Conservation (phyloP, 2,797 vertebrate species). For the Ceryle rudis region DNA sequence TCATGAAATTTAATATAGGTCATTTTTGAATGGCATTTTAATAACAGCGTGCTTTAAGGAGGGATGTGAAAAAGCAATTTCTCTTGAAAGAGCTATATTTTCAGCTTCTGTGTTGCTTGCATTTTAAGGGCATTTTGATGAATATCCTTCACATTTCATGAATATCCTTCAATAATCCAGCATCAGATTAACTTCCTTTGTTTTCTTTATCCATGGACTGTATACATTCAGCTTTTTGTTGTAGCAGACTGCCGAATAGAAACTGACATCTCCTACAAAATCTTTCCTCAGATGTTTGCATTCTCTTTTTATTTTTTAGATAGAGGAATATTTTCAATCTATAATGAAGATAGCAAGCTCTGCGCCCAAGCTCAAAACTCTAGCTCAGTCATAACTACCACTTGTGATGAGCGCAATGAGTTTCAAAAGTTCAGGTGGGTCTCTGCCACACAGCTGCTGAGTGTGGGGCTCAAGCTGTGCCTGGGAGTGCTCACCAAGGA, state of each 20-base stretch:
- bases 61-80: neutral
- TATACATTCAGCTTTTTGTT: neutral
- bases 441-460: slow-evolving; percentile 86
- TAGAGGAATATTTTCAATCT: slow-evolving; percentile 86
- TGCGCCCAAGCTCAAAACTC: slow-evolving; percentile 83
- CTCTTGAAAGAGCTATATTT: neutral
- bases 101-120: neutral
- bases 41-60: neutral
- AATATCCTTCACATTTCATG: neutral
- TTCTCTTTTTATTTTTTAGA: slow-evolving; percentile 74
- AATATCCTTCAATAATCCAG: neutral
- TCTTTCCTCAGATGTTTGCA: neutral
- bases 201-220: neutral
- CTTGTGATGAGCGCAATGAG: slow-evolving; percentile 80
- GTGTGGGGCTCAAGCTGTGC: slow-evolving; percentile 86
- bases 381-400: slow-evolving; percentile 66
- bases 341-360: slow-evolving; percentile 88
- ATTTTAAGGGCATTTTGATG: neutral
- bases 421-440: slow-evolving; percentile 91
- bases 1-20: neutral
- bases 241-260: neutral
- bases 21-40: neutral
- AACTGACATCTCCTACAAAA: neutral
- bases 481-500: slow-evolving; percentile 81
- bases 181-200: neutral